Conservation (phyloP, 2,888 invertebrate genomes). For the Polydesmus complanatus region DNA sequence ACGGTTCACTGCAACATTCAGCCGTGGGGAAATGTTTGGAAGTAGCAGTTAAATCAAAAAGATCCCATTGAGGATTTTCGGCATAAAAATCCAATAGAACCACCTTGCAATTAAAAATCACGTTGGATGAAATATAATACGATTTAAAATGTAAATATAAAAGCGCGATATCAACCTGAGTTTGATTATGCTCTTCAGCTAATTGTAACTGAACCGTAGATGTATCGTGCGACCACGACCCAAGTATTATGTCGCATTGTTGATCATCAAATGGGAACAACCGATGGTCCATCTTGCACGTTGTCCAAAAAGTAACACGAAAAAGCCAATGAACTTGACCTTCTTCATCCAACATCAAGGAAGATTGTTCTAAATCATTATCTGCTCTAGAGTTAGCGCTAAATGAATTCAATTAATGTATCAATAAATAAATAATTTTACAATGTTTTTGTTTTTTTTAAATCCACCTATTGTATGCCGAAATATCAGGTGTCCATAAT, state of each 20-base stretch:
- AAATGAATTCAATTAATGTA: slow-evolving; percentile 16
- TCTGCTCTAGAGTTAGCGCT: slow-evolving; percentile 46
- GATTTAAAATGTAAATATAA: too few relatives aligned
- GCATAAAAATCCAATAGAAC: slow-evolving; percentile 5
- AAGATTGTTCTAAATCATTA: slow-evolving; percentile 45
- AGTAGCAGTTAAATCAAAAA: background rate
- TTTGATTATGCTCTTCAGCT: slow-evolving; percentile 15
- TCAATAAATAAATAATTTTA: too few relatives aligned
- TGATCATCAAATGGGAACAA: slow-evolving; percentile 66
- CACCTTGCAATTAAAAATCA: slow-evolving; percentile 1
- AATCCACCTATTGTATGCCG: slow-evolving; percentile 13
- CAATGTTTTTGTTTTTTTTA: background rate
- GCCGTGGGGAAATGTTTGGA: background rate
- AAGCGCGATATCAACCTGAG: slow-evolving; percentile 3
- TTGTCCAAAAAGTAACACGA: slow-evolving; percentile 49
- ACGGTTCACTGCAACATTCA: background rate
- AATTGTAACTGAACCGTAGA: slow-evolving; percentile 39
- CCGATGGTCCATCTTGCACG: slow-evolving; percentile 45
- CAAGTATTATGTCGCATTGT: slow-evolving; percentile 49
- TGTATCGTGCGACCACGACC: slow-evolving; percentile 54
- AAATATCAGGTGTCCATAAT: slow-evolving; percentile 16
- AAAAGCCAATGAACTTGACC: slow-evolving; percentile 51
- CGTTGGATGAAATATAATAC: background rate
- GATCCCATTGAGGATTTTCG: slow-evolving; percentile 15
- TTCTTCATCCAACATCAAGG: slow-evolving; percentile 37